Conservation (phyloP, 1,140 invertebrate genomes). For the Aphelinus atriplicis region DNA sequence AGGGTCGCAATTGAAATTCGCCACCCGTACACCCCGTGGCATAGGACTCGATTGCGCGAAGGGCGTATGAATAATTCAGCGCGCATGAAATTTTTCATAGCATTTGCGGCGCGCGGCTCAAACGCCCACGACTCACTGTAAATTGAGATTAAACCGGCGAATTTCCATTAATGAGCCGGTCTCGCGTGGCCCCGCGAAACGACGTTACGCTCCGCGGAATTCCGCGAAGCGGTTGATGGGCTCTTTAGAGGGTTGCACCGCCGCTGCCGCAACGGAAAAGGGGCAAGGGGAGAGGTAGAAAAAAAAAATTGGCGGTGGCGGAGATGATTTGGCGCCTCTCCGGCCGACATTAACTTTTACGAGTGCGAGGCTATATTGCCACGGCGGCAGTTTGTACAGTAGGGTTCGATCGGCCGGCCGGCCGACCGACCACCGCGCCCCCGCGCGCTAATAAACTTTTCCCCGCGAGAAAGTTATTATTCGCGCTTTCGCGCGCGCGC, state of each 20-base stretch:
- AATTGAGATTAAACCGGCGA: constrained; percentile 7
- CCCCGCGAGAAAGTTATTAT: constrained; percentile 34
- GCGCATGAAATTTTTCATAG: no score
- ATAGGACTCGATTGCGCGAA: no score
- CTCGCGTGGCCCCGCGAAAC: not conserved
- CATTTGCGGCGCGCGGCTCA: no score
- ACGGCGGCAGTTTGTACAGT: constrained; percentile 4
- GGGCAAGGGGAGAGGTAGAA: not conserved
- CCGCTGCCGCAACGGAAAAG: no score
- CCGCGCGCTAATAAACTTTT: constrained; percentile 31
- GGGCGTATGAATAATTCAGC: no score
- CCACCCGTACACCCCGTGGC: no score
- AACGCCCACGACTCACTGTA: not conserved
- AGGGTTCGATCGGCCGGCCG: constrained; percentile 19
- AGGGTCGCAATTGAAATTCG: no score
- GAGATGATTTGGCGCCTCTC: constrained; percentile 29
- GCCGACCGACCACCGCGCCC: not conserved
- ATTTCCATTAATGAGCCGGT: constrained; percentile 21
- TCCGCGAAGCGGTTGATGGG: not conserved
- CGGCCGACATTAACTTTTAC: constrained; percentile 35
- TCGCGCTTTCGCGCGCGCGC: constrained; percentile 16
- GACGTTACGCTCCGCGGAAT: not conserved
- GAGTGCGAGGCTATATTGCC: not conserved
- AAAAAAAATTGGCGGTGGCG: constrained; percentile 23
- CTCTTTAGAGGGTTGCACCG: not conserved